These are phyloP conservation scores for Platysternon megacephalum DNA, from an alignment of 2,113 vertebrate species.

Conservation along the genomic window DNA sequence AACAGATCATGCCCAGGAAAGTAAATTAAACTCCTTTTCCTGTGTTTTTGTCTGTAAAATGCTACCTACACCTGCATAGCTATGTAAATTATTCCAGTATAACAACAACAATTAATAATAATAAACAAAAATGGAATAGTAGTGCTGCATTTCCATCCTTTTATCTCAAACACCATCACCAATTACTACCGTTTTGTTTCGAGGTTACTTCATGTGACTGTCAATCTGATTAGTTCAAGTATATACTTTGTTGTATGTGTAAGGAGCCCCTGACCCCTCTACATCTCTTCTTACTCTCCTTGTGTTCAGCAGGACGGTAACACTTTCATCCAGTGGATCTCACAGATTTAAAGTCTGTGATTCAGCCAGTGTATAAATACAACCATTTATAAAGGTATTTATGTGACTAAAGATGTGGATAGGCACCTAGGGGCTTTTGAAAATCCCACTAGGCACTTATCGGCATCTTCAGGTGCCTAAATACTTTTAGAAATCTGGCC, in stretches of 20 bases:
- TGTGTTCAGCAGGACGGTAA: not conserved
- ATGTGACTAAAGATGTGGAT: not conserved
- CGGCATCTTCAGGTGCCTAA: not conserved
- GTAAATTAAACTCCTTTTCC: not conserved
- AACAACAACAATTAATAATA: not conserved
- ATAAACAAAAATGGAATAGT: not conserved
- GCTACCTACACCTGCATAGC: not conserved
- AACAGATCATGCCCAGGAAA: not conserved
- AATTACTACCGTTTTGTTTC: constrained; percentile 7
- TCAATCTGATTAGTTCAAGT: not conserved
- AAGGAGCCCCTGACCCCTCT: not conserved
- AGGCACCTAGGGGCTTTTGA: not conserved
- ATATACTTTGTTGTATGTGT: not conserved
- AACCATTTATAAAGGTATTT: constrained; percentile 19
- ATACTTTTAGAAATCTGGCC: not conserved
- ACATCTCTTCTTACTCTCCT: not conserved
- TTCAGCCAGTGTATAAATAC: not conserved
- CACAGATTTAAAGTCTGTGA: not conserved
- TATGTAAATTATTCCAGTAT: not conserved
- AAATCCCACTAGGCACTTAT: not conserved
- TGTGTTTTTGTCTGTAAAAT: not conserved
- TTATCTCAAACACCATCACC: not conserved
- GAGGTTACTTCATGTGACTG: constrained; percentile 20
- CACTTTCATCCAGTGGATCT: not conserved
- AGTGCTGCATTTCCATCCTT: not conserved